Evolutionary conservation across 2,113 vertebrate genomes (phyloP), one percentile per base, ranked within the genome.

Genomic region (Callospermophilus lateralis): DNA sequence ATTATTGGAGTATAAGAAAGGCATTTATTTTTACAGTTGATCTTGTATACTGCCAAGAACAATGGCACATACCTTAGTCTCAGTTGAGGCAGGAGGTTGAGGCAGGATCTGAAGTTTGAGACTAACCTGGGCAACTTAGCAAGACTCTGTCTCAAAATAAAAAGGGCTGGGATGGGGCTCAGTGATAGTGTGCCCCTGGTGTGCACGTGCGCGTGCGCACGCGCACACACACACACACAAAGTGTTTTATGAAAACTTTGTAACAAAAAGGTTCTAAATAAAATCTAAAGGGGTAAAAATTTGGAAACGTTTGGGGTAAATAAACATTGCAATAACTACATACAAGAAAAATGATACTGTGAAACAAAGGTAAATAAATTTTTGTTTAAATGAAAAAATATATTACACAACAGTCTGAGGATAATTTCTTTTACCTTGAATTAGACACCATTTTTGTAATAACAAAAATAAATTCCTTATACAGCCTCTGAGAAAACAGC

Each of bases 401-500:
- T 39, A 93, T 8, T 79, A 17, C 63, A 87, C 65, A 84, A 61
- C 1, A 74, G 39, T 26, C 70, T 68, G 34, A 61, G 22, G 88
- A 70, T 76, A 58, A 83, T 87, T 94, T 87, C 51, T 77, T 89
- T 92, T 84, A 53, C 68, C 51, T 81, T 93, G 45, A 72, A 96
- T 90, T 90, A 86, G 24, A 30, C 42, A n/a, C 8, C 7, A 37
- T 85, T 86, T 78, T 89, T 88, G 76, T 68, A 80, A 90, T 84
- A 95, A 19, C 61, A 92, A 97, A 39, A 89, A 63, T 78, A 63
- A 67, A 78, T 45, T 12, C 30, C 8, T 85, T 42, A 63, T 17
- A 73, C 19, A 83, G 84, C 20, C n/a, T 95, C 45, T 94, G 67
- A 96, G 70, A 92, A 97, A 97, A 84, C 1, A 90, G 51, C n/a